phyloP scores from a whole-genome alignment of 1,140 invertebrate genomes.

The Euwallacea similis region DNA sequence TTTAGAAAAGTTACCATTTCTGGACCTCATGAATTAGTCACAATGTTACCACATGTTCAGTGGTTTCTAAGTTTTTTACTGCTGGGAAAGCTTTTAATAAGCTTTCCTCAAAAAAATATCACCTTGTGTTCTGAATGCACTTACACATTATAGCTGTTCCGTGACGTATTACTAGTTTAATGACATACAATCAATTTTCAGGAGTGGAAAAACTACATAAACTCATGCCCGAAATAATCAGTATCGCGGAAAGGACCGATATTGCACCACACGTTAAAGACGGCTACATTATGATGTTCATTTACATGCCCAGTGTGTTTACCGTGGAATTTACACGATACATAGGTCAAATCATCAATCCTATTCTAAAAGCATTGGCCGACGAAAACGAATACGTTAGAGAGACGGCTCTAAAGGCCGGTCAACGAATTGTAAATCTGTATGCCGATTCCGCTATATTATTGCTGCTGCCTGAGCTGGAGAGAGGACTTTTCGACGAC shows the following conservation, averaged over 20 bases:
- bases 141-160: too few species aligned
- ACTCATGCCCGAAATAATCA: conserved; percentile 98
- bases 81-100: too few species aligned
- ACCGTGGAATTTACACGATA: conserved; percentile 94
- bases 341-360: conserved; percentile 96
- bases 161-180: too few species aligned
- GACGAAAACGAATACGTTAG: conserved; percentile 99
- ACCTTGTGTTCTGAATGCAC: too few species aligned
- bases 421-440: conserved; percentile 94
- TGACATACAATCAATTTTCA: conserved; percentile 5
- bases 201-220: conserved; percentile 94
- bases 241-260: conserved; percentile 90
- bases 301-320: conserved; percentile 98
- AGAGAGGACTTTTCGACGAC: conserved; percentile 92
- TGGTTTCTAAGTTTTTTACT: too few species aligned
- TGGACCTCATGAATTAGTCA: too few species aligned
- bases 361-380: conserved; percentile 94
- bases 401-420: conserved; percentile 94
- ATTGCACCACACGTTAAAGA: conserved; percentile 98
- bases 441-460: conserved; percentile 97
- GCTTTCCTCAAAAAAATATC: too few species aligned
- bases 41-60: too few species aligned
- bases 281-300: conserved; percentile 99
- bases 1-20: too few species aligned
- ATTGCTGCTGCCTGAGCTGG: conserved; percentile 90